Evolutionary conservation across 37 sponge, comb jelly and placozoan genomes (phyloP), one percentile per base, ranked within the genome.

Genomic region (Spongilla lacustris): DNA sequence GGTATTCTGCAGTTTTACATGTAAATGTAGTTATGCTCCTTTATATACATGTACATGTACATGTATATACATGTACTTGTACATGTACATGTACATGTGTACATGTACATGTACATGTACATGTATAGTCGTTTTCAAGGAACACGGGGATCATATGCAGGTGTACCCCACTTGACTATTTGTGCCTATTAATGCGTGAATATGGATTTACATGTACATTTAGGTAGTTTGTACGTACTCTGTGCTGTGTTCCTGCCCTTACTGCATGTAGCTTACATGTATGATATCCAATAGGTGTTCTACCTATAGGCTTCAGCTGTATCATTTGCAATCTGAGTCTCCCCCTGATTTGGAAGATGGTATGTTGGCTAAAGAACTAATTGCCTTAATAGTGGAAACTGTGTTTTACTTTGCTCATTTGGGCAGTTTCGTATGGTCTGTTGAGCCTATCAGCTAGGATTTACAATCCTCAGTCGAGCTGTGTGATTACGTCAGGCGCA

Each of bases 291-390:
- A 29, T 50, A 79, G 79, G 27, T 66, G 79, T n/a, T 74, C 50
- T 23, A 73, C 76, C 8, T 75, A 75, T 33, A 75, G 78, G 68
- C 38, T 85, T 2, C 85, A 85, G 85, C 29, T 85, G 14, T 85
- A 77, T 69, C 28, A 17, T 8, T 46, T 50, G 23, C 23, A 25
- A 0, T 36, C 5, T 4, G 28, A 35, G 19, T 9, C 19, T n/a
- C 41, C 27, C 22, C 85, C 85, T 26, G 78, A 85, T 69, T 68
- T 85, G 26, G 78, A 85, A n/a, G 76, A 85, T 49, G n/a, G 85
- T 85, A 35, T 70, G 74, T 36, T 73, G 0, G 49, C 31, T 2
- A 46, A 5, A 4, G 34, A 30, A 36, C 69, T 6, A 14, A 2
- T 30, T 13, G 4, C 19, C 50, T 23, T 17, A 24, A 33, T 9